phyloP scores from a whole-genome alignment of 1,140 invertebrate genomes.

The Uloborus diversus region DNA sequence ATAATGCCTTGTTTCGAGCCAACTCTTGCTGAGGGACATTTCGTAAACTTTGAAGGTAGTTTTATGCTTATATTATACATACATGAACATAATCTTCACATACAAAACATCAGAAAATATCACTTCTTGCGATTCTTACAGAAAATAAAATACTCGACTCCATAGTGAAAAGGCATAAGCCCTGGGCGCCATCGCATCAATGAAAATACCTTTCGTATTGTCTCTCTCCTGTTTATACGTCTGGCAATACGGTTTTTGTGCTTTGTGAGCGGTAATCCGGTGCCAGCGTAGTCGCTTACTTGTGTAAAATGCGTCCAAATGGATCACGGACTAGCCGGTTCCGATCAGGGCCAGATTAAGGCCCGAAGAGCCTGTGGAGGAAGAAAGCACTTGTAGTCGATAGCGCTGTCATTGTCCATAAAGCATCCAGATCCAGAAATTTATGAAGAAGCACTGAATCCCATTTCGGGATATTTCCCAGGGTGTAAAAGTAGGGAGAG shows the following conservation, averaged over 20 bases:
- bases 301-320: slow-evolving; percentile 53
- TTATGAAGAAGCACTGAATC: slow-evolving; percentile 46
- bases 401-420: slow-evolving; percentile 51
- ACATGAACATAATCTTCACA: no score
- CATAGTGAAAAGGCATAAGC: slow-evolving; percentile 24
- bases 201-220: slow-evolving; percentile 21
- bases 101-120: no score
- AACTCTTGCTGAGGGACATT: no score
- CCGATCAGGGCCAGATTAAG: slow-evolving; percentile 47
- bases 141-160: slow-evolving; percentile 9
- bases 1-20: no score
- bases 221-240: slow-evolving; percentile 14
- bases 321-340: slow-evolving; percentile 26
- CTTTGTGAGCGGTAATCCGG: slow-evolving; percentile 44
- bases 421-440: slow-evolving; percentile 33
- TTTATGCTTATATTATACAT: no score
- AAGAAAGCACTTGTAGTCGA: slow-evolving; percentile 31
- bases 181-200: slow-evolving; percentile 12
- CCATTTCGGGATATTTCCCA: slow-evolving; percentile 47
- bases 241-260: slow-evolving; percentile 20
- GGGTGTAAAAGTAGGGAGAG: slow-evolving; percentile 24
- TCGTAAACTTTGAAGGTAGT: no score
- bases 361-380: neutral
- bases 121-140: no score
- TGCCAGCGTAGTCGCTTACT: neutral